Evolutionary conservation across 2,888 invertebrate species (phyloP).

Genomic region (Oxytorus armatus): DNA sequence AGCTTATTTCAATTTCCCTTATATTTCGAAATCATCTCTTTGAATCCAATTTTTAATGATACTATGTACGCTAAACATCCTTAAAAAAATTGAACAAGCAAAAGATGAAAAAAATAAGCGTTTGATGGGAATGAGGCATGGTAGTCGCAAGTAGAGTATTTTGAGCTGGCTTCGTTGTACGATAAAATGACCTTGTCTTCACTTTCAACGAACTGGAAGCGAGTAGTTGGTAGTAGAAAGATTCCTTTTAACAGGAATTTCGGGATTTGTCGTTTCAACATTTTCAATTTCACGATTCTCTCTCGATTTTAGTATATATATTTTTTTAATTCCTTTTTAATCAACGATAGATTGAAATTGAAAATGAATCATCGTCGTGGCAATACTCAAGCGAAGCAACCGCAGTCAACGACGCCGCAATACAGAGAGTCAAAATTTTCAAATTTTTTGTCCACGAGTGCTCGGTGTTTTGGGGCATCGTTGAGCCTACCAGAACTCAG

Average conservation of each 20-base stretch:
- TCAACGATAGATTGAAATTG: slow-evolving; percentile 67
- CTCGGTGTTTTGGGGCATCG: slow-evolving; percentile 34
- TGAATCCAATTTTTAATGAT: not conserved
- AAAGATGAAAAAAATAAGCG: slow-evolving; percentile 38
- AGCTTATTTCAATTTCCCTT: too few species aligned
- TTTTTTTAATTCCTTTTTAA: slow-evolving; percentile 7
- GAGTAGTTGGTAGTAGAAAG: slow-evolving; percentile 79
- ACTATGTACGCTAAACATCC: slow-evolving; percentile 9
- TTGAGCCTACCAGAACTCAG: slow-evolving; percentile 42
- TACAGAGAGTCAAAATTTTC: slow-evolving; percentile 63
- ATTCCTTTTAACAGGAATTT: slow-evolving; percentile 58
- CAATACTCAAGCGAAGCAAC: slow-evolving; percentile 77
- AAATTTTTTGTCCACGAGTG: not conserved
- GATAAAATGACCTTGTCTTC: slow-evolving; percentile 79
- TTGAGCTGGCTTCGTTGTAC: slow-evolving; percentile 57
- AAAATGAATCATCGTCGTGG: slow-evolving; percentile 72
- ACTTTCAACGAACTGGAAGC: slow-evolving; percentile 82
- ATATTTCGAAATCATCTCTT: not conserved
- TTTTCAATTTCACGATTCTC: slow-evolving; percentile 56
- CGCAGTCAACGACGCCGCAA: slow-evolving; percentile 71
- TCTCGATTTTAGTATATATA: slow-evolving; percentile 1
- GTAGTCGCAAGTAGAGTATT: slow-evolving; percentile 29
- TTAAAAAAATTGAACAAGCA: slow-evolving; percentile 15
- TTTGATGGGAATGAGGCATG: slow-evolving; percentile 36
- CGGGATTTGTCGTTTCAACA: slow-evolving; percentile 43